These are phyloP conservation scores for Hypanus sabinus DNA, from an alignment of 2,113 vertebrate species.

Conservation along the genomic window DNA sequence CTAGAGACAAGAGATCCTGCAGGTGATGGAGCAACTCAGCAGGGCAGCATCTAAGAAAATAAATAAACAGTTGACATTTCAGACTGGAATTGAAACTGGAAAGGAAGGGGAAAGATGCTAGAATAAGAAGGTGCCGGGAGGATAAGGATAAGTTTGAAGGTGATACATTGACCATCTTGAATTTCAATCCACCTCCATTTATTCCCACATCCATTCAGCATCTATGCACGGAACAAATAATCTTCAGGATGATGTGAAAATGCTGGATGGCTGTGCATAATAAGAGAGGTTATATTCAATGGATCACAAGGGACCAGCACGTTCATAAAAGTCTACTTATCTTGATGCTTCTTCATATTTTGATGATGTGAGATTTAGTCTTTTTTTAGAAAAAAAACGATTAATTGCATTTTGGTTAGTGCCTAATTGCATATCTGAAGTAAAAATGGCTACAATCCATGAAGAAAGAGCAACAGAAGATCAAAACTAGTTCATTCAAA, in stretches of 20 bases:
- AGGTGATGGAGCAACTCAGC: too few relatives aligned
- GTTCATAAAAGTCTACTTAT: not conserved
- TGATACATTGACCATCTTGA: not conserved
- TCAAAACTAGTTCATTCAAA: conserved; percentile 3
- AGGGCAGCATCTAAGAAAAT: too few relatives aligned
- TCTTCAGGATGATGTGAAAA: not conserved
- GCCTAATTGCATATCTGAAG: not conserved
- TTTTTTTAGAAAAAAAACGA: not conserved
- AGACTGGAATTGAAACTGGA: too few relatives aligned
- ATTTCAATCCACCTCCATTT: not conserved
- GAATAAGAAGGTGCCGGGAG: too few relatives aligned
- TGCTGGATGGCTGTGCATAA: not conserved
- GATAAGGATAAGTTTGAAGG: too few relatives aligned
- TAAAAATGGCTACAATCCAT: not conserved
- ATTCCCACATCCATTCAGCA: not conserved
- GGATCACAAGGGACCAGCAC: not conserved
- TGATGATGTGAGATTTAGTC: too few relatives aligned
- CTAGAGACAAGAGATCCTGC: not conserved
- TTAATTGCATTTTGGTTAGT: not conserved
- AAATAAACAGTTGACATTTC: too few relatives aligned
- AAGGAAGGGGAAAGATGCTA: too few relatives aligned
- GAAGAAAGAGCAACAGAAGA: not conserved
- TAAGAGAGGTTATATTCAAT: not conserved
- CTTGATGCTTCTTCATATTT: too few relatives aligned
- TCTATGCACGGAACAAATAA: not conserved